Evolutionary conservation across 2,113 vertebrate species (phyloP).

Genomic region (Lutjanus erythropterus): DNA sequence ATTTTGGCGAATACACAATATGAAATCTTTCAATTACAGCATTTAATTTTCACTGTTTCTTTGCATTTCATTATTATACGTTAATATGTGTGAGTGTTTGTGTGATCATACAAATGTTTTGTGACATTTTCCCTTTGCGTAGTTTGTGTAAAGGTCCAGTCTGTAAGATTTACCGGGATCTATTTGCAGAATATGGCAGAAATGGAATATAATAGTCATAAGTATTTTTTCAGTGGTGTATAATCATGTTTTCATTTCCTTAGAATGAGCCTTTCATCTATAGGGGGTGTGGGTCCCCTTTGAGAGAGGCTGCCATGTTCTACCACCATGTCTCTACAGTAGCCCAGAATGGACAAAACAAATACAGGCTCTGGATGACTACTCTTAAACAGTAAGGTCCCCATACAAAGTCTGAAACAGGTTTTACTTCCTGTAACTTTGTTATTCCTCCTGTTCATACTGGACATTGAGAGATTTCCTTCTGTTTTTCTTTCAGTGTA

Average conservation of each 20-base stretch:
- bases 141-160: constrained; percentile 7
- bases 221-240: too few relatives aligned
- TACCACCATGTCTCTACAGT: too few relatives aligned
- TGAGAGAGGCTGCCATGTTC: too few relatives aligned
- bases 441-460: neutral
- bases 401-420: neutral
- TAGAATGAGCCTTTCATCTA: too few relatives aligned
- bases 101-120: neutral
- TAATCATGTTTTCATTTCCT: too few relatives aligned
- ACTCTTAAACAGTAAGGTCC: neutral
- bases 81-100: neutral
- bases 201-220: too few relatives aligned
- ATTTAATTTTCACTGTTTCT: constrained; percentile 2
- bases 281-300: too few relatives aligned
- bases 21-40: neutral
- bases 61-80: neutral
- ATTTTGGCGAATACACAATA: neutral
- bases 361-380: too few relatives aligned
- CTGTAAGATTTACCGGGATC: too few relatives aligned
- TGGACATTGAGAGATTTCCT: neutral
- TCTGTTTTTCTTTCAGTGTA: neutral
- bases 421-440: neutral
- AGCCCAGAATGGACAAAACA: too few relatives aligned
- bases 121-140: neutral
- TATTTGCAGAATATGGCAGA: too few relatives aligned